phyloP scores from a whole-genome alignment of 2,113 vertebrate species.

The Machaerirhynchus nigripectus region DNA sequence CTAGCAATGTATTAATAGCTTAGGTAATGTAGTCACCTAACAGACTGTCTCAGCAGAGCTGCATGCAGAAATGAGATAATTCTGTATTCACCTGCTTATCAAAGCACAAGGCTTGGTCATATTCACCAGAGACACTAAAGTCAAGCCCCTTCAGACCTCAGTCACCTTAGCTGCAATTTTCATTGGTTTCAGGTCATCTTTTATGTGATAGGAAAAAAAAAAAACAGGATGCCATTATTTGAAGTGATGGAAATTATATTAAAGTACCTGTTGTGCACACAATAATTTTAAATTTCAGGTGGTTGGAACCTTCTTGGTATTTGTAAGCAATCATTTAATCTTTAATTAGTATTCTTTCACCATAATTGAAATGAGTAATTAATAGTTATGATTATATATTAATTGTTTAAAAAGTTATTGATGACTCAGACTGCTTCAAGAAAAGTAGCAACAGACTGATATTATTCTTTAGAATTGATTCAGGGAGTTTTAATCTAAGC shows the following conservation, averaged over 20 bases:
- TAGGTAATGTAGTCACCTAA: neutral
- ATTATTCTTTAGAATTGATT: neutral
- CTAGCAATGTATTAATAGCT: neutral
- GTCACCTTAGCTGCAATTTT: neutral
- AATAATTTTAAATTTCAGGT: neutral
- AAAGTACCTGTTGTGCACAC: neutral
- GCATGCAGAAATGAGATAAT: neutral
- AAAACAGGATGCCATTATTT: neutral
- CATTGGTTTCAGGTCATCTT: neutral
- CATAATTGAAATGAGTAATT: neutral
- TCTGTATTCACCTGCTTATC: neutral
- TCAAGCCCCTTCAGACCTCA: neutral
- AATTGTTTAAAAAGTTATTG: neutral
- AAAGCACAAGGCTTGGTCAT: neutral
- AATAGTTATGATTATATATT: neutral
- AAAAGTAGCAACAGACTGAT: neutral
- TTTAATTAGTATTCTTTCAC: neutral
- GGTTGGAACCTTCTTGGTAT: neutral
- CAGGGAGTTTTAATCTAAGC: neutral
- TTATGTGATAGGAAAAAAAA: neutral
- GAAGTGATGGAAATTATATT: neutral
- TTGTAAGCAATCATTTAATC: neutral
- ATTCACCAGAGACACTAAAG: neutral
- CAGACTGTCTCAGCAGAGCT: neutral
- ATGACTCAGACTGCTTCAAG: neutral